These are phyloP conservation scores for Onychostruthus taczanowskii DNA, from an alignment of 2,113 vertebrate species.

Conservation along the genomic window DNA sequence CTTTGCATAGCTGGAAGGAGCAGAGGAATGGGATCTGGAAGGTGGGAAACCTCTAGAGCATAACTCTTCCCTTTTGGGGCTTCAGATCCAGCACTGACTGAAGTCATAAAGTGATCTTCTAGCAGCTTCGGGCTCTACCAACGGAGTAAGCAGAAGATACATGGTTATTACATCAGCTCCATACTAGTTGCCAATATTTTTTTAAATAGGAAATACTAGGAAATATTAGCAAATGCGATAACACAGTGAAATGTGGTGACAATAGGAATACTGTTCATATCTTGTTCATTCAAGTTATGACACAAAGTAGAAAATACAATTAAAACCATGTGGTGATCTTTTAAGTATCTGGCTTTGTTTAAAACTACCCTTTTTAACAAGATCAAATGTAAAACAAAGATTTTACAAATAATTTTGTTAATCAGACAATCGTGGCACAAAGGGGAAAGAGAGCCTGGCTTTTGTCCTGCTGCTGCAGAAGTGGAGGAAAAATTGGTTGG, in stretches of 20 bases:
- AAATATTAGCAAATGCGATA: conserved; percentile 66
- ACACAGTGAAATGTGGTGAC: conserved; percentile 60
- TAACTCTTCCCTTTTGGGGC: neutral
- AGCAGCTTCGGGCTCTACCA: neutral
- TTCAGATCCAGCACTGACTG: neutral
- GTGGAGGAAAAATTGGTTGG: neutral
- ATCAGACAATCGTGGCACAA: conserved; percentile 70
- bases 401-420: conserved; percentile 76
- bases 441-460: neutral
- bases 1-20: neutral
- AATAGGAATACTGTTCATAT: conserved; percentile 65
- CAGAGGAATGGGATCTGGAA: conserved; percentile 6
- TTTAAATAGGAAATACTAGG: conserved; percentile 64
- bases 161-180: neutral
- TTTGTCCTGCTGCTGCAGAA: neutral
- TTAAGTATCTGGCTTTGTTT: conserved; percentile 76
- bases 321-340: conserved; percentile 74
- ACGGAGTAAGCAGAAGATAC: neutral
- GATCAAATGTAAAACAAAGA: conserved; percentile 78
- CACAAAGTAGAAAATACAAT: conserved; percentile 68
- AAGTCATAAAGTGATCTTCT: neutral
- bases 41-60: neutral
- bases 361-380: conserved; percentile 71
- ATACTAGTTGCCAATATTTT: conserved; percentile 41
- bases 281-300: conserved; percentile 73